These are phyloP conservation scores for Druon quercuslanigerum DNA, from an alignment of 1,140 invertebrate genomes.

Conservation along the genomic window DNA sequence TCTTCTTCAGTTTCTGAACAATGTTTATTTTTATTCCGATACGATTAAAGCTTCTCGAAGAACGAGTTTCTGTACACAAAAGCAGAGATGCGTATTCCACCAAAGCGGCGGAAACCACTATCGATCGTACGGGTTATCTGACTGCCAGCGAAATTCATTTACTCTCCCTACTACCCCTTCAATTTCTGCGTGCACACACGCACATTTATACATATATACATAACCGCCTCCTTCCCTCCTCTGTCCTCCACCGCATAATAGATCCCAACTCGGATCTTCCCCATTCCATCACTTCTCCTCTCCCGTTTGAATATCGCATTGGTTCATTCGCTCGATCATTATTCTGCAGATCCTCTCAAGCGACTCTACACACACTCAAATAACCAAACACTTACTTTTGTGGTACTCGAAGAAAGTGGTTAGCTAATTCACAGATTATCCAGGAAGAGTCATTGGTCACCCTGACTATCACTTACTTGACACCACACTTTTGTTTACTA, in stretches of 20 bases:
- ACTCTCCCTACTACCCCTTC: slow-evolving; percentile 27
- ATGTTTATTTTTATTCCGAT: slow-evolving; percentile 17
- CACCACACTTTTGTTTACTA: slow-evolving; percentile 48
- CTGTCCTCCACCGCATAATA: slow-evolving; percentile 28
- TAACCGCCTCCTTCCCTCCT: slow-evolving; percentile 19
- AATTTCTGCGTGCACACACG: neutral
- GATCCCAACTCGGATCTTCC: slow-evolving; percentile 11
- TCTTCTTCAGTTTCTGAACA: neutral
- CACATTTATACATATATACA: neutral
- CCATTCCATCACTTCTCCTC: slow-evolving; percentile 29
- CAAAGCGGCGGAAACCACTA: slow-evolving; percentile 39
- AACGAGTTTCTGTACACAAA: slow-evolving; percentile 24
- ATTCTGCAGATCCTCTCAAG: neutral
- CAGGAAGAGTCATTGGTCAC: slow-evolving; percentile 54
- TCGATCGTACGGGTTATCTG: slow-evolving; percentile 49
- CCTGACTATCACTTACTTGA: slow-evolving; percentile 61
- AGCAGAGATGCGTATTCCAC: slow-evolving; percentile 21
- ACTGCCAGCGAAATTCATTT: slow-evolving; percentile 47
- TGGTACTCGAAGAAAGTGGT: neutral
- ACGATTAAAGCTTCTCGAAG: neutral
- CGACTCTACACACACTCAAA: slow-evolving; percentile 30
- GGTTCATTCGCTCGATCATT: neutral
- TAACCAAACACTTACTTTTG: slow-evolving; percentile 28
- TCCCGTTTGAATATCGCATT: slow-evolving; percentile 28
- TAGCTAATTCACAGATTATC: slow-evolving; percentile 56